Conservation (phyloP, 1,140 invertebrate species). For the Popillia japonica region DNA sequence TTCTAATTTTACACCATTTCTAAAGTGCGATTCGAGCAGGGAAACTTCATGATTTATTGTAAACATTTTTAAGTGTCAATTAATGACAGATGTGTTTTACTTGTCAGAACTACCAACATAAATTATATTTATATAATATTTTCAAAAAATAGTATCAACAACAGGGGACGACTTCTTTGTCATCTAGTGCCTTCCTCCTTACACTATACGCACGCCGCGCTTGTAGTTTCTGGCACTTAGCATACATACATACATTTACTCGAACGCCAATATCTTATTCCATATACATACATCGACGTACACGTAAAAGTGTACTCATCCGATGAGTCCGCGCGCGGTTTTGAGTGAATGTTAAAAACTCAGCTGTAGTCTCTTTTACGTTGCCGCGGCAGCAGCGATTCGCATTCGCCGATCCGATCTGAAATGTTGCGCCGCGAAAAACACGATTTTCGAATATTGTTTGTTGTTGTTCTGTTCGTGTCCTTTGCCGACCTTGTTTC, state of each 20-base stretch:
- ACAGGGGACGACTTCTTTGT: background rate
- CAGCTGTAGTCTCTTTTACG: background rate
- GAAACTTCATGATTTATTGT: too few relatives aligned
- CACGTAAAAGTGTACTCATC: background rate
- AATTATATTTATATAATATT: too few relatives aligned
- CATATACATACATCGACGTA: background rate
- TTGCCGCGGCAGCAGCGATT: background rate
- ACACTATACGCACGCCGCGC: too few relatives aligned
- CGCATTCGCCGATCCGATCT: background rate
- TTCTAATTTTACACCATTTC: too few relatives aligned
- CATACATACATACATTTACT: too few relatives aligned
- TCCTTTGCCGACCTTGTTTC: background rate
- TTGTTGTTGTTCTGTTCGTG: background rate
- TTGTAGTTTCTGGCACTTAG: too few relatives aligned
- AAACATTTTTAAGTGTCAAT: too few relatives aligned
- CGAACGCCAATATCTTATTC: too few relatives aligned
- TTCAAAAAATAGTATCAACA: too few relatives aligned
- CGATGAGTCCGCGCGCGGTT: background rate
- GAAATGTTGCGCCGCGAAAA: background rate
- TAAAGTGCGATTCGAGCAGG: too few relatives aligned
- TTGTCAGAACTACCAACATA: too few relatives aligned
- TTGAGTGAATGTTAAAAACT: background rate
- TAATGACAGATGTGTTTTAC: too few relatives aligned
- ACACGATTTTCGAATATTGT: background rate
- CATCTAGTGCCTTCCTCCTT: background rate